phyloP scores from a whole-genome alignment of 2,797 vertebrate species.

The Heteromormyrus szaboi region DNA sequence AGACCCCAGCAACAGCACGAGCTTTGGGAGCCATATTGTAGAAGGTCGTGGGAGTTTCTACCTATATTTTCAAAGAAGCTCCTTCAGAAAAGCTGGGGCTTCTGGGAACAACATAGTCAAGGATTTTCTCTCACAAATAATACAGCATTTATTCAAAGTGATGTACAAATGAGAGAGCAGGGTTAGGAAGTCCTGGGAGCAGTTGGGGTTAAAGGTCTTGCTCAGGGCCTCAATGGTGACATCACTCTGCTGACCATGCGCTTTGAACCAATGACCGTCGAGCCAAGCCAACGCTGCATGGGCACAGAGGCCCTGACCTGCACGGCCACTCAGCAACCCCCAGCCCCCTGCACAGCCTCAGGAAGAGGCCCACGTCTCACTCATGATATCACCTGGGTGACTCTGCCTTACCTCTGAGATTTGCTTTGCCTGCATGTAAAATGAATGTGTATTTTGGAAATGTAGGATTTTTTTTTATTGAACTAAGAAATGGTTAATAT shows the following conservation, averaged over 20 bases:
- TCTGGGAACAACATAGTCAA: neutral
- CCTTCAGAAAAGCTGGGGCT: neutral
- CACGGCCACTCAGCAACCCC: neutral
- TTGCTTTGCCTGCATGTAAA: neutral
- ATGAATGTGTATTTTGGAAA: neutral
- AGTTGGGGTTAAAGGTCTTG: neutral
- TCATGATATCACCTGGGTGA: neutral
- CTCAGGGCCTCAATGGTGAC: neutral
- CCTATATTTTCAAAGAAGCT: neutral
- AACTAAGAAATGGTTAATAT: constrained; percentile 5
- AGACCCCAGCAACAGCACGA: neutral
- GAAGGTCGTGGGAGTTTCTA: neutral
- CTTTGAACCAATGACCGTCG: neutral
- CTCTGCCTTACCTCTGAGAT: neutral
- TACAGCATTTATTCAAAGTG: neutral
- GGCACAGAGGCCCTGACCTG: neutral
- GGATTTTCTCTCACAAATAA: neutral
- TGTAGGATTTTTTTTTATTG: neutral
- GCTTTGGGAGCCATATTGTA: neutral
- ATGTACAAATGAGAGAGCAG: neutral
- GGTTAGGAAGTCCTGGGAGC: neutral
- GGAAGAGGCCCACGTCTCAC: neutral
- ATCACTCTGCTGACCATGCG: neutral
- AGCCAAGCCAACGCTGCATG: no score
- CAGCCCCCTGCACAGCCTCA: neutral